phyloP scores from a whole-genome alignment of 2,888 invertebrate species.

The Leucania comma region DNA sequence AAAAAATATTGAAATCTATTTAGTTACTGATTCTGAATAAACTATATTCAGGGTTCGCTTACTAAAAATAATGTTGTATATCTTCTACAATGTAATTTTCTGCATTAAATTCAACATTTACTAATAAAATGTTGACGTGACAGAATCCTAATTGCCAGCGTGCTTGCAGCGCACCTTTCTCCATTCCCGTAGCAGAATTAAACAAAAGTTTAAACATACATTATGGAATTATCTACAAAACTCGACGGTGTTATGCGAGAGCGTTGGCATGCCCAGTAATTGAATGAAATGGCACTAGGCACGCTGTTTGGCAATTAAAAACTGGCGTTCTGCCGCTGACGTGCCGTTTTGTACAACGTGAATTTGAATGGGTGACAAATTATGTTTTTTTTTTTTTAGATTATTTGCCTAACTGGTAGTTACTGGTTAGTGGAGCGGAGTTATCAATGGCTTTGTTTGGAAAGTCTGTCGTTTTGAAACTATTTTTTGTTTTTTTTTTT shows the following conservation, averaged over 20 bases:
- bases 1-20: no score
- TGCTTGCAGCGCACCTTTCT: constrained; percentile 3
- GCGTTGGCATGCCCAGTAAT: constrained; percentile 66
- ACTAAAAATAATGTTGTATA: no score
- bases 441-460: constrained; percentile 25
- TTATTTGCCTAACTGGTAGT: constrained; percentile 31
- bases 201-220: constrained; percentile 48
- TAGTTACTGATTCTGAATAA: no score
- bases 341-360: constrained; percentile 45
- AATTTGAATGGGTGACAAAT: constrained; percentile 51
- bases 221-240: constrained; percentile 49
- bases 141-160: not conserved
- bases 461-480: constrained; percentile 4
- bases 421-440: not conserved
- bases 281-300: constrained; percentile 73
- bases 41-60: no score
- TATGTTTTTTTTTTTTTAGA: constrained; percentile 40
- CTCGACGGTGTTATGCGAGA: constrained; percentile 44
- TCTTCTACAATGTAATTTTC: not conserved
- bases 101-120: constrained; percentile 1
- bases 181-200: constrained; percentile 8
- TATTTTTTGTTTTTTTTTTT: not conserved
- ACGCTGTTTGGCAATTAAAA: constrained; percentile 73
- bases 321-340: constrained; percentile 63
- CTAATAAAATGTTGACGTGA: not conserved